These are phyloP conservation scores for Drosophila nigrodunni DNA, from an alignment of 1,140 invertebrate genomes.

Conservation along the genomic window DNA sequence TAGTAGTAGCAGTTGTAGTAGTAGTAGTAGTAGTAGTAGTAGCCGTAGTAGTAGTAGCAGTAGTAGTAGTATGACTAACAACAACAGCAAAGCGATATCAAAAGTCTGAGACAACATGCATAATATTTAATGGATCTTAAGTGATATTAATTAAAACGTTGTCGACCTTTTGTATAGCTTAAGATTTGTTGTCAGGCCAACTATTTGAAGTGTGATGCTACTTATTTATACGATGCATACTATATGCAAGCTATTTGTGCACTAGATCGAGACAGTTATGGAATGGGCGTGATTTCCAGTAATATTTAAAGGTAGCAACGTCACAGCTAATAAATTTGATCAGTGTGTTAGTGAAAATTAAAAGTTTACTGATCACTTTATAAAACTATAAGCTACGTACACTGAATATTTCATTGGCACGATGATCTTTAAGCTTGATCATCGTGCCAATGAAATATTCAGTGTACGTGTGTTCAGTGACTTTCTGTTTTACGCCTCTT, in stretches of 20 bases:
- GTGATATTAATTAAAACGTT: constrained; percentile 74
- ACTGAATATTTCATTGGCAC: too few species aligned
- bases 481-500: too few species aligned
- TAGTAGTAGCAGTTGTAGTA: not conserved
- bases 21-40: constrained; percentile 9
- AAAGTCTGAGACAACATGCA: constrained; percentile 57
- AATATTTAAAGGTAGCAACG: too few species aligned
- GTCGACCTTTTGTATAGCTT: constrained; percentile 36
- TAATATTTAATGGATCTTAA: constrained; percentile 66
- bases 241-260: constrained; percentile 13
- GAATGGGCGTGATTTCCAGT: too few species aligned
- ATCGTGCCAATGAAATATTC: too few species aligned
- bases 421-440: too few species aligned
- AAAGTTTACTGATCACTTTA: too few species aligned
- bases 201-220: constrained; percentile 11
- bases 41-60: not conserved
- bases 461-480: too few species aligned
- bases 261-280: not conserved
- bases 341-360: too few species aligned
- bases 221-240: not conserved
- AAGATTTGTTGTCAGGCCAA: constrained; percentile 43
- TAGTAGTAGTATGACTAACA: not conserved
- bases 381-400: too few species aligned
- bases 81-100: constrained; percentile 43
- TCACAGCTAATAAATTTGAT: too few species aligned